Evolutionary conservation across 2,888 invertebrate species (phyloP).

Genomic region (Ptilodon capucinus): DNA sequence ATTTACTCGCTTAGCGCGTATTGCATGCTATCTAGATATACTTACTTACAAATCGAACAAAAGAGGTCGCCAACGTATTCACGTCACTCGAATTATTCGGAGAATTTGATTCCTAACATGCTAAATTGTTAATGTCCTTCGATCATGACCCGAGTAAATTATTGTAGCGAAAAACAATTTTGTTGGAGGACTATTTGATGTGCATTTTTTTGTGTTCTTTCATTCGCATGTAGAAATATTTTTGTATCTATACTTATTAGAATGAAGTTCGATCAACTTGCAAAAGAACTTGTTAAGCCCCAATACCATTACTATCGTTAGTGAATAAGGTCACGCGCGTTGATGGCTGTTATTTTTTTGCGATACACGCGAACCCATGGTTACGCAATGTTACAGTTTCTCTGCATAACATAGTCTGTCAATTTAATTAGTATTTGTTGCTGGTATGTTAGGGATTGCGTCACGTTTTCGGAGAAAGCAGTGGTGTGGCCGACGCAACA

Average conservation of each 20-base stretch:
- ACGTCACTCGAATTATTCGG: too few species aligned
- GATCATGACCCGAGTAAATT: too few species aligned
- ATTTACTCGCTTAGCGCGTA: conserved; percentile 11
- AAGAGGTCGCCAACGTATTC: too few species aligned
- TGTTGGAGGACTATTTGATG: too few species aligned
- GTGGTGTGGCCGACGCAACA: conserved; percentile 18
- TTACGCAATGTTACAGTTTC: conserved; percentile 35
- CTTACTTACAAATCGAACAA: too few species aligned
- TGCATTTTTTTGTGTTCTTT: too few species aligned
- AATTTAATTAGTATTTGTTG: conserved; percentile 37
- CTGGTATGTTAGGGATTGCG: conserved; percentile 24
- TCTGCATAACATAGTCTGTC: conserved; percentile 27
- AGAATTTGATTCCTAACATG: too few species aligned
- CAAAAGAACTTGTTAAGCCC: neutral
- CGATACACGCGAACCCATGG: conserved; percentile 5
- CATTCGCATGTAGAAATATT: too few species aligned
- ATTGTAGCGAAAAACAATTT: too few species aligned
- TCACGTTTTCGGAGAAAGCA: conserved; percentile 46
- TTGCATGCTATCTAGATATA: conserved; percentile 1
- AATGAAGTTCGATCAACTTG: neutral
- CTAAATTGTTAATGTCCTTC: too few species aligned
- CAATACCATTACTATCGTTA: neutral
- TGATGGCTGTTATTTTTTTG: conserved; percentile 3
- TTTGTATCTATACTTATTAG: neutral
- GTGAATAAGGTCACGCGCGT: conserved; percentile 2